Base-by-base conservation (phyloP, 2,113 vertebrate species). In the Phalacrocorax pelagicus region DNA sequence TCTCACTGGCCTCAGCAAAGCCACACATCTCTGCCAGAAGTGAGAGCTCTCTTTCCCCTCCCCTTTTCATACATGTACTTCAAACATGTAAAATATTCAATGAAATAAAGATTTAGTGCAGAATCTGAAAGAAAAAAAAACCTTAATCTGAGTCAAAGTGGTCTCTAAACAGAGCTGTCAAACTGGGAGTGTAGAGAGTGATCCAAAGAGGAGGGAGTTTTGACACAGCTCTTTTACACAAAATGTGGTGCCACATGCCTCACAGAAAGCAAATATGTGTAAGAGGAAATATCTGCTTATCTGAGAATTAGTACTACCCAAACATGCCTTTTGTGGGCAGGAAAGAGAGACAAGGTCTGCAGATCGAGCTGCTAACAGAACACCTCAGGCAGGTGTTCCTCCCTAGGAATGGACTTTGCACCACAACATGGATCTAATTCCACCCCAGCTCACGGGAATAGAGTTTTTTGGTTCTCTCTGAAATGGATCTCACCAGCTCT, bases 281-380 rank as follows among this genome's bases (percentile, higher is more conserved):
- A 82, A 90, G 46, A 82, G 52, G 78, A 86, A 97, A 91, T 87
- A 70, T 5, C 81, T 42, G n/a, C 66, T 91, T 96, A 94, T 92
- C 92, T 62, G 67, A 67, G 38, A 75, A 77, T 72, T 72, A 79
- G 17, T 16, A 18, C 58, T 94, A 59, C 32, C 79, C 87, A 95
- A 96, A 92, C 58, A 94, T 80, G 42, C 62, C 71, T 85, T 85
- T 40, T 80, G 70, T 3, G 5, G 42, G 82, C 69, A 89, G 81
- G 70, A 87, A 73, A 92, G 81, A 63, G 49, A 38, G 73, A n/a
- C 46, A 84, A 94, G 66, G 70, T 66, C 42, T 92, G 54, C 62
- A 91, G 54, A 62, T 72, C 66, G 42, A 69, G 46, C 66, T 91
- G 70, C 49, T 69, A 44, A 62, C 24, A 81, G 77, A 87, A 65